Evolutionary conservation across 2,888 invertebrate genomes (phyloP), one percentile per base, ranked within the genome.

Genomic region (Thumatha senex): DNA sequence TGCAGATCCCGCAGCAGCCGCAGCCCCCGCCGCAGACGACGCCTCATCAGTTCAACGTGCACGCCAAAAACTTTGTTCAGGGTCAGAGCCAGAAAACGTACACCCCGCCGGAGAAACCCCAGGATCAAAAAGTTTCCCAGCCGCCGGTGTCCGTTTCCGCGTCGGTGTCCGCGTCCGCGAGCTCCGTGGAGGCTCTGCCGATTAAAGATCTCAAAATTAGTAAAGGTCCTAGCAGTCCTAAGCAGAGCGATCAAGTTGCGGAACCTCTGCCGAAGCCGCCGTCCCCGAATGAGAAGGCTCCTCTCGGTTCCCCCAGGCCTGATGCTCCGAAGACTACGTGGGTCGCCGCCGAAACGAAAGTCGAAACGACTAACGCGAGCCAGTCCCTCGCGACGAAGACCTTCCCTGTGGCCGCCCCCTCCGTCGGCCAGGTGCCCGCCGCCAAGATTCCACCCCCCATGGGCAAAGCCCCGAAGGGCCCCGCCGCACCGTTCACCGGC

Each of bases 1-100:
- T 86, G 46, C 85, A 70, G 1, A 79, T 80, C 43, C 84, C 74
- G 14, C 80, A 77, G n/a, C 83, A 85, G 44, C 86, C 78, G 35
- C 70, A 2, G 18, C 31, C 31, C 10, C 5, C 69, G 7, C 86
- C 79, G 31, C 70, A 82, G 36, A 67, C 79, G 12, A 69, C 67
- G 41, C 82, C 89, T 14, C 89, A 92, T 64, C 86, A 91, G 71
- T 85, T 92, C 75, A 90, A 92, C 56, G 92, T 92, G 7, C 89
- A 92, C 56, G 92, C 92, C 1, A 92, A 86, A 64, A 92, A 91
- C 70, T 92, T 89, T 74, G 89, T 92, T 4, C 86, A 84, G 40
- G 87, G 86, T 4, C 89, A 89, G 46, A 78, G 78, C 53, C 85
- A 86, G 42, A 69, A 58, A 48, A 75, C 63, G 4, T 86, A 75